phyloP scores from a whole-genome alignment of 2,113 vertebrate genomes.

The Prolemur simus region DNA sequence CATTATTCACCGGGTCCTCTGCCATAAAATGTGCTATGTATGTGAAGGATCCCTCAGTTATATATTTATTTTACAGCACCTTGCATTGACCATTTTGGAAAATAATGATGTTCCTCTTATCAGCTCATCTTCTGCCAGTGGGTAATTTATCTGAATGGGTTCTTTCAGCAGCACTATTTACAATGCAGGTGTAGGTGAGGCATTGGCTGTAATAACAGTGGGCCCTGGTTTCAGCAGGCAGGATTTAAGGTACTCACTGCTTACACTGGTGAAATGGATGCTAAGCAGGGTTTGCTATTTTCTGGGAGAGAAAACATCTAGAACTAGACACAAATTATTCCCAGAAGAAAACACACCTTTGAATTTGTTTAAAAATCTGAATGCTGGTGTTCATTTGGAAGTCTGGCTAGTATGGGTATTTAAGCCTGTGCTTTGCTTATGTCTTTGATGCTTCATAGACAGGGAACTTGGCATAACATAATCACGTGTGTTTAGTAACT shows the following conservation, averaged over 20 bases:
- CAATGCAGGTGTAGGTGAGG: not conserved
- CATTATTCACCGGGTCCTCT: not conserved
- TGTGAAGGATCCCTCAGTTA: constrained; percentile 28
- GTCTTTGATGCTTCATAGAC: not conserved
- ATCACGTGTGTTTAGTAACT: not conserved
- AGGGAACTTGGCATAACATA: not conserved
- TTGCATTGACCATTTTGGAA: constrained; percentile 50
- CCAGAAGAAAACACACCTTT: constrained; percentile 45
- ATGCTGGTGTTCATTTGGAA: not conserved
- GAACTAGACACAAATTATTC: not conserved
- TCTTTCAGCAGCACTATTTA: constrained; percentile 7
- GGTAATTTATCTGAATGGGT: constrained; percentile 39
- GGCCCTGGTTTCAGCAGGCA: not conserved
- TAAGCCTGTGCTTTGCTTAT: constrained; percentile 36
- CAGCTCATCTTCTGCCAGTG: constrained; percentile 47
- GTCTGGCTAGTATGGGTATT: not conserved
- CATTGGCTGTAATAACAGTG: not conserved
- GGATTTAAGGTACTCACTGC: not conserved
- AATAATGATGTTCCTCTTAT: constrained; percentile 60
- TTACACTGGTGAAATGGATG: not conserved
- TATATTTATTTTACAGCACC: constrained; percentile 55
- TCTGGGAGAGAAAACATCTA: constrained; percentile 19
- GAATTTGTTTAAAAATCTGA: constrained; percentile 44
- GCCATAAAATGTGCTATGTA: not conserved
- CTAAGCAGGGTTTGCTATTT: not conserved